Base-by-base conservation (phyloP, 2,888 invertebrate genomes). In the Xanthorhoe designata region DNA sequence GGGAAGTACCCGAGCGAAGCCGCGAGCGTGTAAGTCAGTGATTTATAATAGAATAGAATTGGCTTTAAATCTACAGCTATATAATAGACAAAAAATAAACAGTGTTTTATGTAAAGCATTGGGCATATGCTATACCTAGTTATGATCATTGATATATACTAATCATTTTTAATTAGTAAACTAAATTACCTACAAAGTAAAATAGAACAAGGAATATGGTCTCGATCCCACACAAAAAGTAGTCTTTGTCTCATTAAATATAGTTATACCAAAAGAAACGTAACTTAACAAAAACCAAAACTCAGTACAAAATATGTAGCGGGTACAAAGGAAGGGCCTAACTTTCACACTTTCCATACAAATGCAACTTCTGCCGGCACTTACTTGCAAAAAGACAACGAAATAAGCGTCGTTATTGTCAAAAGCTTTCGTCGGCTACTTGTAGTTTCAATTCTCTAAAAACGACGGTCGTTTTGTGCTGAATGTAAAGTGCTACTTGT, bases 351-450 rank as follows among this genome's bases (percentile, higher is more conserved):
- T 42, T 42, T 42, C 38, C 38, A 42, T 42, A 42, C 38, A 42
- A 42, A 42, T 42, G 38, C 13, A 42, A 42, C 38, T 38, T 24
- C 32, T 38, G 38, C 13, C 38, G 38, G 38, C 38, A 42, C 38
- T 42, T 42, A 42, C 38, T 42, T 42, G 13, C 38, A 42, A 42
- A 42, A 42, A 42, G 38, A 42, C 38, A 42, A 42, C 38, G 38
- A 42, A 13, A 42, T 42, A 42, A 42, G 38, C 38, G 13, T 38
- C 38, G 38, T 42, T 13, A 42, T 42, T 42, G 38, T 42, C 38
- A 42, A 13, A 42, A 42, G 38, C 38, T 13, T 42, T 42, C 38
- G 13, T 42, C 10, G 38, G 38, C 38, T 42, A 42, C 38, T 42
- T 42, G 38, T 13, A 42, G 38, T 42, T 42, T 42, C 2, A 13